Evolutionary conservation across 2,113 vertebrate species (phyloP), one percentile per base, ranked within the genome.

Genomic region (Chaetodon trifascialis): DNA sequence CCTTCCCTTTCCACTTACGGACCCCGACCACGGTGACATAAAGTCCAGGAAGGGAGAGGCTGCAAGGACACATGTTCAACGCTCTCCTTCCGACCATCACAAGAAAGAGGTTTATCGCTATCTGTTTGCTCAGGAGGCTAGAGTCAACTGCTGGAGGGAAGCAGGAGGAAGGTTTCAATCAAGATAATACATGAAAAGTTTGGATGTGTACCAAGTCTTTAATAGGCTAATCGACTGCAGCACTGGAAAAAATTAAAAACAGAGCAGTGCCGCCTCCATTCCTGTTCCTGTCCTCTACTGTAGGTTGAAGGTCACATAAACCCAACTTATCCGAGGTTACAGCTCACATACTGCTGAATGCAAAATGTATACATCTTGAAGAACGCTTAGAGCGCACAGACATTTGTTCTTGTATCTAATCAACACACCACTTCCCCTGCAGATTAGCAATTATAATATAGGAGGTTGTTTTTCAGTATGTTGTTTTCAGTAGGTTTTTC

Each of bases 101-200:
- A 80, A 82, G 65, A 73, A 47, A 49, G 68, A 7, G 15, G 4
- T 60, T 72, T 67, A 82, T 79, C 73, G 67, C 60, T 71, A 49
- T 77, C 74, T 92, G 87, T 93, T 93, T 92, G 77, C 84, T 89
- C 91, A 91, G 93, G 89, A 88, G 76, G 71, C 71, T 21, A 47
- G 65, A 88, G 46, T 86, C 91, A 75, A 76, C 86, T 64, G 49
- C 70, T 69, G 69, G 63, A 54, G 25, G 84, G 87, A 92, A 76
- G 86, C 76, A 52, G 74, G 73, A 79, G 81, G 84, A 90, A 86
- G 85, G 62, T 82, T 89, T 81, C n/a, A 65, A 88, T 84, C 85
- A 89, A 86, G 85, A 91, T 89, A 92, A 84, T 75, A 84, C 83
- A 89, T 85, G n/a, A 86, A 79, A 59, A 73, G 78, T 86, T 85